Conservation (phyloP, 2,888 invertebrate species). For the Pantelozetes paolii region DNA sequence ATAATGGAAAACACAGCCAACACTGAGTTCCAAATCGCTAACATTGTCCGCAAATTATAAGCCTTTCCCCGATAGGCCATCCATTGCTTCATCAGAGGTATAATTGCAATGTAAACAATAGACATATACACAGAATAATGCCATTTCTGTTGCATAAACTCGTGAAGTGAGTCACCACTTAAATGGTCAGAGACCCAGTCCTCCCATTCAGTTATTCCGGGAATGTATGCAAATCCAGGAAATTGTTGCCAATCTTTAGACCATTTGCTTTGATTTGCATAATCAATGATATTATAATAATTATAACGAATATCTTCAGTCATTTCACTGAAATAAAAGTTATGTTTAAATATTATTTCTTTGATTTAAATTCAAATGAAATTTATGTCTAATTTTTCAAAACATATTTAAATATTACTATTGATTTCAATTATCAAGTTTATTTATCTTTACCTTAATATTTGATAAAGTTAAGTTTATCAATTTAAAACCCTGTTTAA, state of each 20-base stretch:
- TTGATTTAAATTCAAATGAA: too few relatives aligned
- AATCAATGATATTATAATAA: conserved; percentile 21
- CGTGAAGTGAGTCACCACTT: not conserved
- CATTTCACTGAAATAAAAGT: too few relatives aligned
- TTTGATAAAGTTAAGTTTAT: too few relatives aligned
- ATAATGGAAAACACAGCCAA: conserved; percentile 91
- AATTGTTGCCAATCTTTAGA: not conserved
- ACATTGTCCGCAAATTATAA: conserved; percentile 61
- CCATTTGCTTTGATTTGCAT: conserved; percentile 9
- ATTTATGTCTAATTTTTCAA: too few relatives aligned
- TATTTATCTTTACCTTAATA: too few relatives aligned
- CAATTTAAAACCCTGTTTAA: too few relatives aligned
- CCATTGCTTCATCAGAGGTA: not conserved
- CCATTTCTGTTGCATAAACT: conserved; percentile 22
- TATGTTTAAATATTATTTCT: too few relatives aligned
- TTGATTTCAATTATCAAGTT: too few relatives aligned
- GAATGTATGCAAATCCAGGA: conserved; percentile 5
- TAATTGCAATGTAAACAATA: not conserved
- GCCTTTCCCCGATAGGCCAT: not conserved
- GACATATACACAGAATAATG: conserved; percentile 33
- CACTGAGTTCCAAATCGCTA: conserved; percentile 86
- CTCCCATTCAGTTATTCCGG: conserved; percentile 28
- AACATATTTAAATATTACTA: too few relatives aligned
- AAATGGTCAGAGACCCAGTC: conserved; percentile 54
- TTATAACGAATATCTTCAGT: conserved; percentile 32